Evolutionary conservation across 2,797 vertebrate genomes (phyloP).

Genomic region (Acanthis flammea): DNA sequence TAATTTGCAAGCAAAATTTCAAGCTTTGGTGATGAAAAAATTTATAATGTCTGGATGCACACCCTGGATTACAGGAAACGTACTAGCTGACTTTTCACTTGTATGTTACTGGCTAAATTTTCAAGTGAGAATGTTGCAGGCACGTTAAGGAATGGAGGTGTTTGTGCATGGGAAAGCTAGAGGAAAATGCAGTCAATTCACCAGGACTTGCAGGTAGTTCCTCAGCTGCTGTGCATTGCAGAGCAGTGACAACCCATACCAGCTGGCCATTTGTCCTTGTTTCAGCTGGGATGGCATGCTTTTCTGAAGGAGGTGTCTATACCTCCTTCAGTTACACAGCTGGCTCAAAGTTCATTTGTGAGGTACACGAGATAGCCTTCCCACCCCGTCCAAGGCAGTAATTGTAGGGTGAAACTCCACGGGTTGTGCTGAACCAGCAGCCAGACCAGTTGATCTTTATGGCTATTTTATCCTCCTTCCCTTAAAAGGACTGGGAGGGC

Average conservation of each 20-base stretch:
- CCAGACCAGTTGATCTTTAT: neutral
- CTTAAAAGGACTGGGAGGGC: neutral
- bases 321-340: neutral
- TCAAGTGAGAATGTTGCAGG: neutral
- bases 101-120: neutral
- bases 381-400: neutral
- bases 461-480: neutral
- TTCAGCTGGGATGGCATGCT: neutral
- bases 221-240: neutral
- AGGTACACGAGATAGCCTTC: neutral
- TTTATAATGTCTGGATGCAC: neutral
- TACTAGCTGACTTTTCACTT: neutral
- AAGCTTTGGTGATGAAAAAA: neutral
- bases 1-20: neutral
- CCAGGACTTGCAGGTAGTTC: neutral
- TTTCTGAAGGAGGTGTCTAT: neutral
- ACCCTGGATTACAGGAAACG: neutral
- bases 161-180: neutral
- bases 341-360: neutral
- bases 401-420: neutral
- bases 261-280: neutral
- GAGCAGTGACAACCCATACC: neutral
- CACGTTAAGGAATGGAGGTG: neutral
- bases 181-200: neutral
- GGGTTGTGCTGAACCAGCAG: neutral